phyloP scores from a whole-genome alignment of 1,140 invertebrate genomes.

The Trachymyrmex cornetzi region DNA sequence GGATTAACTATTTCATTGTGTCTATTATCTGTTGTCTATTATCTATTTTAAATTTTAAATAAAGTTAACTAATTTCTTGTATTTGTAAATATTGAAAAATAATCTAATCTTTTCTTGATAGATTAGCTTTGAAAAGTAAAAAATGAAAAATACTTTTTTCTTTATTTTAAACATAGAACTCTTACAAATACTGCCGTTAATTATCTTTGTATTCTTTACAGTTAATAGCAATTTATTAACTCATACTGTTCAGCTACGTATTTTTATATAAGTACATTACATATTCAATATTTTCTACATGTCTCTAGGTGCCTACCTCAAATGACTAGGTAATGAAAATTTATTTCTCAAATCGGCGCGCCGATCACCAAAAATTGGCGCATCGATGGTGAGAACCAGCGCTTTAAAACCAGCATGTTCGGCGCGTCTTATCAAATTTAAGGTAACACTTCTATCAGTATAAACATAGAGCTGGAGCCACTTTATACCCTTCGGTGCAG shows the following conservation, averaged over 20 bases:
- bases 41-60: background rate
- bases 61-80: background rate
- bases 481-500: slow-evolving; percentile 91
- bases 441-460: slow-evolving; percentile 92
- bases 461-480: slow-evolving; percentile 98
- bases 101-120: too few relatives aligned
- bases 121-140: too few relatives aligned
- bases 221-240: background rate
- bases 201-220: slow-evolving; percentile 9
- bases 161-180: background rate
- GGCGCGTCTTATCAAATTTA: slow-evolving; percentile 91
- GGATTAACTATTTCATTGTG: background rate
- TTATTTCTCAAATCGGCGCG: slow-evolving; percentile 94
- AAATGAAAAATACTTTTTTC: too few relatives aligned
- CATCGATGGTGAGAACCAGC: slow-evolving; percentile 96
- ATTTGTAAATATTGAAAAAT: background rate
- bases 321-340: slow-evolving; percentile 93
- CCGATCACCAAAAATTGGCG: slow-evolving; percentile 94
- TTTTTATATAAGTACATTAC: background rate
- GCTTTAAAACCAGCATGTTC: slow-evolving; percentile 95
- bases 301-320: slow-evolving; percentile 87
- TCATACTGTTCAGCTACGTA: background rate
- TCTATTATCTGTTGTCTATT: background rate
- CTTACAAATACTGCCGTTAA: background rate
- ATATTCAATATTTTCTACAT: background rate